Base-by-base conservation (phyloP, 2,888 invertebrate genomes). In the Drosophila demipolita region DNA sequence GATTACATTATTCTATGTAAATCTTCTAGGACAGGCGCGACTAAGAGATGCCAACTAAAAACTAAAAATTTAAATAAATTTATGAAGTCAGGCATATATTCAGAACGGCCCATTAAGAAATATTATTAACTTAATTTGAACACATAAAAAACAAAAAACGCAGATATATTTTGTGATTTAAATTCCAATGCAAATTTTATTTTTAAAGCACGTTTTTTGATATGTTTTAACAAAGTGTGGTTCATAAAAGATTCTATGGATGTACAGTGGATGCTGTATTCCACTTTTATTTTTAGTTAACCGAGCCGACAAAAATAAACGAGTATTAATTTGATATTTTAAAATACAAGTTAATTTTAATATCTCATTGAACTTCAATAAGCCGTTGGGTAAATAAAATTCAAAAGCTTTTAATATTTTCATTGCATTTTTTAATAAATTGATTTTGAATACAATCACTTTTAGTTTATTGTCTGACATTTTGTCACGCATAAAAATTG, bases 401-500 rank as follows among this genome's bases (percentile, higher is more conserved):
- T 32, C 15, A 29, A 54, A 40, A 42, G 53, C 11, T 36, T 36
- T 45, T 33, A 45, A 50, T 7, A 23, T 58, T 45, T 40, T 42
- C 35, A n/a, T 23, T 3, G 8, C 2, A 4, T 4, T 35, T 40
- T 66, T 65, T 58, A 45, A 50, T 42, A 33, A n/a, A 48, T 29
- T 26, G 35, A 29, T 33, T 55, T 61, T 62, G 15, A 50, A 54
- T 63, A 35, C 20, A 59, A 59, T 17, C 42, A 36, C 63, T 79
- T 77, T 80, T 69, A 54, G 70, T 62, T 67, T 67, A 57, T 66
- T 74, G 69, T 35, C 35, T n/a, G 49, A 29, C 52, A 68, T 49
- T 75, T 69, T 57, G 61, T 75, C 57, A 63, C 23, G 57, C 66
- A 78, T 70, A 64, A 80, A 73, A 73, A 78, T 67, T 73, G 70